Evolutionary conservation across 2,113 vertebrate species (phyloP).

Genomic region (Prunella himalayana): DNA sequence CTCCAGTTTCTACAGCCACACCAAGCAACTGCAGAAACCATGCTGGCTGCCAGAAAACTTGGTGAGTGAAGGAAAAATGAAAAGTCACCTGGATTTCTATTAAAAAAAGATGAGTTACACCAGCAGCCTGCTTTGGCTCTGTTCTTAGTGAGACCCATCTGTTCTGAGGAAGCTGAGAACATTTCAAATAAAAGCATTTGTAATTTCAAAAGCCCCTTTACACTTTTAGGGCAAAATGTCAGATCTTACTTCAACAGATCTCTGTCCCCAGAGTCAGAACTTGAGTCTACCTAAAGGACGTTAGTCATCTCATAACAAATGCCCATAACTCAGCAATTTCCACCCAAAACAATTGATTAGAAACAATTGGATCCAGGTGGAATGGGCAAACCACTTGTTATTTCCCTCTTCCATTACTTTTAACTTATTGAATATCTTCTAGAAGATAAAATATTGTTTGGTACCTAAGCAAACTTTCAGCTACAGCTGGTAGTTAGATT

Average conservation of each 20-base stretch:
- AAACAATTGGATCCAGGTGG: constrained; percentile 15
- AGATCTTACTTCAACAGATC: constrained; percentile 16
- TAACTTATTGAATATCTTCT: not conserved
- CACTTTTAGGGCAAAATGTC: constrained; percentile 53
- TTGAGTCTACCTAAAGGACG: not conserved
- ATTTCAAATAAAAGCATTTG: constrained; percentile 8
- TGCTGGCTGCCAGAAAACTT: not conserved
- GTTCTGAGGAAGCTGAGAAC: constrained; percentile 45
- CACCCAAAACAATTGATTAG: not conserved
- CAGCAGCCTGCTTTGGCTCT: not conserved
- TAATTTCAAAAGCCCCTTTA: constrained; percentile 28
- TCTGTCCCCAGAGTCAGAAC: constrained; percentile 2
- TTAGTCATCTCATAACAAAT: not conserved
- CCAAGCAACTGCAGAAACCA: not conserved
- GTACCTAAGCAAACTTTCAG: not conserved
- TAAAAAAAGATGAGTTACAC: constrained; percentile 13
- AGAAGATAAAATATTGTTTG: not conserved
- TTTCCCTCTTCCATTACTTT: not conserved
- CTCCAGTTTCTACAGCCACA: not conserved
- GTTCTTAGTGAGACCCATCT: constrained; percentile 34
- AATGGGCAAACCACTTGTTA: not conserved
- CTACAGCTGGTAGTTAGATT: not conserved
- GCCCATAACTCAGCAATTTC: not conserved
- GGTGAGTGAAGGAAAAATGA: not conserved
- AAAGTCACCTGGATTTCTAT: constrained; percentile 22